phyloP scores from a whole-genome alignment of 2,888 invertebrate genomes.

The Cheilosia vulpina region DNA sequence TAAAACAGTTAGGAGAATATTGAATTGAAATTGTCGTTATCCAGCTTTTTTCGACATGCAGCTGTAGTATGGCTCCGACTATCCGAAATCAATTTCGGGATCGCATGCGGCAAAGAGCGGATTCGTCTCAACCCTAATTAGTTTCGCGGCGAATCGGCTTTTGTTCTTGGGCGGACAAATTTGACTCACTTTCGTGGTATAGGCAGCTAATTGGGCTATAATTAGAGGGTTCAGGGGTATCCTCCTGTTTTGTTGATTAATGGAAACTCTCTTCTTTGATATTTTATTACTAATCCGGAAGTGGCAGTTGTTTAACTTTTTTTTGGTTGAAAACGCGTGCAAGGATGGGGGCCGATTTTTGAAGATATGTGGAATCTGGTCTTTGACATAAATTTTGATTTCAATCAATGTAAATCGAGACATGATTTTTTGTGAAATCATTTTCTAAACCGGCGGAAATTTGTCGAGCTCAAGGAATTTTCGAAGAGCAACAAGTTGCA shows the following conservation, averaged over 20 bases:
- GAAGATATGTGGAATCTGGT: no score
- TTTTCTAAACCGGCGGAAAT: no score
- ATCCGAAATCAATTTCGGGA: constrained; percentile 44
- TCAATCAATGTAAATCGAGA: no score
- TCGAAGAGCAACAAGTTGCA: no score
- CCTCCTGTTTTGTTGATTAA: constrained; percentile 32
- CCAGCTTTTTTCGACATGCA: background rate
- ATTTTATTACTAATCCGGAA: background rate
- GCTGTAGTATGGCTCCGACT: background rate
- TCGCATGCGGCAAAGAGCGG: constrained; percentile 6
- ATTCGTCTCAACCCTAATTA: constrained; percentile 29
- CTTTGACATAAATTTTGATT: no score
- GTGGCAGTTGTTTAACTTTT: constrained; percentile 20
- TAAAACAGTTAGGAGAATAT: no score
- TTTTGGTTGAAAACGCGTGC: no score
- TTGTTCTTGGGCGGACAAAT: constrained; percentile 20
- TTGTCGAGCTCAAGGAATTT: no score
- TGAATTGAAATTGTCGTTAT: background rate
- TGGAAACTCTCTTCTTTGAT: background rate
- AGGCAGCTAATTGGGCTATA: constrained; percentile 37
- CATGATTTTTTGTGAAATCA: no score
- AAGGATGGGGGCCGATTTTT: no score
- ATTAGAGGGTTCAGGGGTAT: constrained; percentile 19
- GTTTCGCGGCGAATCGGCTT: constrained; percentile 34
- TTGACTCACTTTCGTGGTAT: background rate